Evolutionary conservation across 2,888 invertebrate genomes (phyloP).

Genomic region (Halictus ligatus): DNA sequence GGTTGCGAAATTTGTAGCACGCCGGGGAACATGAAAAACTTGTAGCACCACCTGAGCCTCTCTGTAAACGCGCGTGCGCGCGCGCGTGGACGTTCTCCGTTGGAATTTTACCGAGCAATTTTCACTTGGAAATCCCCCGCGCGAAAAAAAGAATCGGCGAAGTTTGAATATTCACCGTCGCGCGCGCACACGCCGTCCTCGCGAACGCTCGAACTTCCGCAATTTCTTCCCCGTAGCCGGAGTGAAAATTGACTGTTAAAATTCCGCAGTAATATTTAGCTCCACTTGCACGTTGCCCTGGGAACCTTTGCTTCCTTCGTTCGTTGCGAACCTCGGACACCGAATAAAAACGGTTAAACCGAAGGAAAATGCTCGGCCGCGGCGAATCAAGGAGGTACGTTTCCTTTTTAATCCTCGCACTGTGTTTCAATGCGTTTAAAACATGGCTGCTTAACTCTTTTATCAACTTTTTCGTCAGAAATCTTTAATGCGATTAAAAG

Average conservation of each 20-base stretch:
- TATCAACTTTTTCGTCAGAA: not conserved
- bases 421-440: not conserved
- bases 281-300: not conserved
- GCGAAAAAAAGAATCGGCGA: slow-evolving; percentile 28
- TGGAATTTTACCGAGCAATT: slow-evolving; percentile 12
- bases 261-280: slow-evolving; percentile 41
- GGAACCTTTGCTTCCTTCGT: not conserved
- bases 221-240: slow-evolving; percentile 33
- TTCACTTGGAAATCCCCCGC: slow-evolving; percentile 7
- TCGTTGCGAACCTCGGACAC: not conserved
- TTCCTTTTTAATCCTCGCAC: too few relatives aligned
- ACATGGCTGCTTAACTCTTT: not conserved
- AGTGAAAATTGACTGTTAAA: slow-evolving; percentile 43
- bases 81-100: not conserved
- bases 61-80: not conserved
- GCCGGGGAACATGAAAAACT: not conserved
- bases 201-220: slow-evolving; percentile 24
- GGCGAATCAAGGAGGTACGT: not conserved
- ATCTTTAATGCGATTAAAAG: not conserved
- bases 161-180: slow-evolving; percentile 30
- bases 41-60: not conserved
- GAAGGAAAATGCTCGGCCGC: not conserved
- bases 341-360: not conserved
- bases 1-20: slow-evolving; percentile 5
- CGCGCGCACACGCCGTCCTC: slow-evolving; percentile 5